These are phyloP conservation scores for Sebastes iracundus DNA, from an alignment of 2,797 vertebrate species.

Conservation along the genomic window DNA sequence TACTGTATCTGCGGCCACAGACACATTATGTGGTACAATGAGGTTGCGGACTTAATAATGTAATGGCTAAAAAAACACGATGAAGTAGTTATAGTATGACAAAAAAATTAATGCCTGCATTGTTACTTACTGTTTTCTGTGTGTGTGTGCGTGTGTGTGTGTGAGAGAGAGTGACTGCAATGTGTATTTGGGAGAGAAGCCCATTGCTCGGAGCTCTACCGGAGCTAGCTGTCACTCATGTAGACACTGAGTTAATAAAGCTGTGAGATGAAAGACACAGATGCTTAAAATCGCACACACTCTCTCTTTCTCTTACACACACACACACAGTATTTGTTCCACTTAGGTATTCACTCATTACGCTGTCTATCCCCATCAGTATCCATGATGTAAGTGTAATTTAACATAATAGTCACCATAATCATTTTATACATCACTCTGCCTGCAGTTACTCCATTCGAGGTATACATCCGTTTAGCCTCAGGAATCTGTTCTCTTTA, in stretches of 20 bases:
- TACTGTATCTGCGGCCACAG: slow-evolving; percentile 30
- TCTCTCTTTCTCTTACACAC: background rate
- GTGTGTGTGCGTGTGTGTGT: slow-evolving; percentile 15
- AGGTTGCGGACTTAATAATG: slow-evolving; percentile 23
- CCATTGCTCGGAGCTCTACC: slow-evolving; percentile 71
- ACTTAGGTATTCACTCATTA: slow-evolving; percentile 53
- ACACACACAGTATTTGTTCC: slow-evolving; percentile 41
- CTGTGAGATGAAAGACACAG: slow-evolving; percentile 63
- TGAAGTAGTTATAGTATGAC: slow-evolving; percentile 17
- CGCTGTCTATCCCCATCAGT: slow-evolving; percentile 56
- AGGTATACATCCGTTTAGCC: slow-evolving; percentile 9
- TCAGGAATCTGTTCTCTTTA: slow-evolving; percentile 3
- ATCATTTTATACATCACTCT: slow-evolving; percentile 45
- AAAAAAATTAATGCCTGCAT: slow-evolving; percentile 18
- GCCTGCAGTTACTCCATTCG: background rate
- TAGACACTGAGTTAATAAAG: slow-evolving; percentile 67
- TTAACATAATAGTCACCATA: slow-evolving; percentile 46
- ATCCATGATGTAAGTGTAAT: slow-evolving; percentile 45
- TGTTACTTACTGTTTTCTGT: slow-evolving; percentile 15
- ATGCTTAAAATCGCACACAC: slow-evolving; percentile 13
- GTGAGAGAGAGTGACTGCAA: slow-evolving; percentile 36
- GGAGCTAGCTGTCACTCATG: slow-evolving; percentile 71
- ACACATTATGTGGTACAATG: slow-evolving; percentile 29
- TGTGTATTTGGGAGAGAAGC: slow-evolving; percentile 46
- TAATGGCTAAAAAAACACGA: slow-evolving; percentile 23